phyloP scores from a whole-genome alignment of 2,888 invertebrate species.

The Tridacna crocea region DNA sequence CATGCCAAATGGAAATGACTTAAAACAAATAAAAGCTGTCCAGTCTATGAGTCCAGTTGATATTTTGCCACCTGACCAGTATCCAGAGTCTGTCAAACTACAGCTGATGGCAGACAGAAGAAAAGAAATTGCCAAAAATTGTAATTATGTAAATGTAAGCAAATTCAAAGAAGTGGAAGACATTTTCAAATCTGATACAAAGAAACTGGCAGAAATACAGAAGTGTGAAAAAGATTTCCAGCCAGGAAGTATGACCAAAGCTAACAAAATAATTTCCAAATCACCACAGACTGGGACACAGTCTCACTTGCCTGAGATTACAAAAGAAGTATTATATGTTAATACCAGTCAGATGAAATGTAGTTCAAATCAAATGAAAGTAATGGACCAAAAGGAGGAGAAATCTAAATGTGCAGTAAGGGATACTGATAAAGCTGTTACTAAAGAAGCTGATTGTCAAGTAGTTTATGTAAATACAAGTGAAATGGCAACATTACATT shows the following conservation, averaged over 20 bases:
- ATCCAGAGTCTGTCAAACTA: conserved; percentile 64
- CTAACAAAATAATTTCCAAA: neutral
- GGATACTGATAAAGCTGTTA: neutral
- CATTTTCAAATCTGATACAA: conserved; percentile 60
- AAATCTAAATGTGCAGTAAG: neutral
- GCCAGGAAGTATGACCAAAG: conserved; percentile 5
- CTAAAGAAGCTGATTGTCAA: neutral
- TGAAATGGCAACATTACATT: neutral
- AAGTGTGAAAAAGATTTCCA: conserved; percentile 50
- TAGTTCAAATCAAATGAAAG: neutral
- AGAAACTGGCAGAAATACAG: conserved; percentile 63
- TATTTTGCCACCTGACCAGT: conserved; percentile 44
- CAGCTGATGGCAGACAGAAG: conserved; percentile 52
- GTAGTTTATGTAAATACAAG: too few species aligned
- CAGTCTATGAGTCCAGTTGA: conserved; percentile 46
- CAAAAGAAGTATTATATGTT: conserved; percentile 5
- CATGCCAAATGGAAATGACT: neutral
- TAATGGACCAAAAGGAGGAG: neutral
- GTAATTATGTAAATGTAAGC: conserved; percentile 45
- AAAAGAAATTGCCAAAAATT: conserved; percentile 23
- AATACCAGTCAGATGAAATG: neutral
- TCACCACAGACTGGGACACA: neutral
- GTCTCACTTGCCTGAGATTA: neutral
- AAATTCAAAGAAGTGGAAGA: conserved; percentile 24
- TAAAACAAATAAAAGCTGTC: neutral